Evolutionary conservation across 2,888 invertebrate genomes (phyloP).

Genomic region (Ochropleura leucogaster): DNA sequence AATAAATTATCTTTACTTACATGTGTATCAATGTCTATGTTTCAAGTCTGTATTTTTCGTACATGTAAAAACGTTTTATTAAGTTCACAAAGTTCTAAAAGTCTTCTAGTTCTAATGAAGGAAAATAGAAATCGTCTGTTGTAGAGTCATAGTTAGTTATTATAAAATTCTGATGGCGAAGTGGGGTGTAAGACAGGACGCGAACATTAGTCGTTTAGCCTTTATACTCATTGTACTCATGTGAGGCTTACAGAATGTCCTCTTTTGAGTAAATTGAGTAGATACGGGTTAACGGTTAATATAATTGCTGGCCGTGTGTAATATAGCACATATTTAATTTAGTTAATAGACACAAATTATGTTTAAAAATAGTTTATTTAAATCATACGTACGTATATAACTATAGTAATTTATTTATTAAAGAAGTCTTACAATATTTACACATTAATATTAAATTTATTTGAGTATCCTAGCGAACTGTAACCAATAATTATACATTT

Average conservation of each 20-base stretch:
- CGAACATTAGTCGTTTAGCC: conserved; percentile 6
- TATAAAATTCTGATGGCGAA: conserved; percentile 44
- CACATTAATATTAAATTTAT: conserved; percentile 55
- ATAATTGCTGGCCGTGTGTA: conserved; percentile 19
- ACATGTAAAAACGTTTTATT: conserved; percentile 39
- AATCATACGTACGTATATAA: conserved; percentile 37
- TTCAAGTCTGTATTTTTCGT: conserved; percentile 51
- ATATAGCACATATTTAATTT: conserved; percentile 45
- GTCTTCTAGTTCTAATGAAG: conserved; percentile 40
- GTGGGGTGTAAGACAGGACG: conserved; percentile 24
- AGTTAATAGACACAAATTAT: conserved; percentile 19
- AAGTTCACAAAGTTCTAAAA: conserved; percentile 35
- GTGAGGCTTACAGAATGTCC: background rate
- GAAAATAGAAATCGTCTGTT: conserved; percentile 40
- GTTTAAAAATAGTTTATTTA: conserved; percentile 41
- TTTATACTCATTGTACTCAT: conserved; percentile 12
- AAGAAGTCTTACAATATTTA: conserved; percentile 61
- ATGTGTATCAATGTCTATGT: conserved; percentile 28
- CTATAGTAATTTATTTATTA: conserved; percentile 53
- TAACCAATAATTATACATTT: conserved; percentile 71
- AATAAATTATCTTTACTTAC: conserved; percentile 55
- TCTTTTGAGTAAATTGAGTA: conserved; percentile 11
- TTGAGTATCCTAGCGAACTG: conserved; percentile 66
- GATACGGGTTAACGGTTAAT: conserved; percentile 20
- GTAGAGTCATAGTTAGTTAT: conserved; percentile 56